phyloP scores from a whole-genome alignment of 2,797 vertebrate genomes.

The Pseudocheirus occidentalis region DNA sequence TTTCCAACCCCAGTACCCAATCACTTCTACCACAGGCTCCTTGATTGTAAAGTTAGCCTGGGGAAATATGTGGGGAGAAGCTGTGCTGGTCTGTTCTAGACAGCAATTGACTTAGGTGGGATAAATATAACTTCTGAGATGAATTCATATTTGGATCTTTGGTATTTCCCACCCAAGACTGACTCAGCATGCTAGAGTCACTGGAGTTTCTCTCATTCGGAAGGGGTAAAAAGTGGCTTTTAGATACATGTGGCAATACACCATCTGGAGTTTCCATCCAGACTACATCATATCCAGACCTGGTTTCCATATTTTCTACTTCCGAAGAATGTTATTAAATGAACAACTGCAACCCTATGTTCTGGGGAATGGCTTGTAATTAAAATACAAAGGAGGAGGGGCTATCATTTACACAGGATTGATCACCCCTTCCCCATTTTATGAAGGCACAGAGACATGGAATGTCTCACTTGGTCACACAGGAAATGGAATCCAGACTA shows the following conservation, averaged over 20 bases:
- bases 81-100: constrained; percentile 40
- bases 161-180: constrained; percentile 49
- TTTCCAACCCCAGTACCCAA: background rate
- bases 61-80: constrained; percentile 29
- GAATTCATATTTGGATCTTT: constrained; percentile 53
- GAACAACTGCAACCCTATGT: constrained; percentile 31
- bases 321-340: background rate
- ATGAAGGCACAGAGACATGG: constrained; percentile 65
- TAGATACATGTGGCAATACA: constrained; percentile 19
- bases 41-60: constrained; percentile 9
- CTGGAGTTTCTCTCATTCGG: constrained; percentile 38
- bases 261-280: constrained; percentile 54
- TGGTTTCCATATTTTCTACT: constrained; percentile 12
- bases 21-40: background rate
- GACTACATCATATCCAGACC: constrained; percentile 3
- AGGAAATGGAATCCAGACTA: constrained; percentile 58
- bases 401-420: constrained; percentile 55
- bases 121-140: constrained; percentile 39
- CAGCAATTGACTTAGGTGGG: constrained; percentile 42
- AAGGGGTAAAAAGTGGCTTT: constrained; percentile 13
- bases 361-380: constrained; percentile 32
- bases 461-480: constrained; percentile 57
- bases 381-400: constrained; percentile 60
- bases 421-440: constrained; percentile 58
- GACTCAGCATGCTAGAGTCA: constrained; percentile 21